Percentiles rank a stretch among this genome's conserved stretches.
Evolutionary conservation across 2,888 invertebrate genomes (phyloP).

Genomic region (Pyrrhosoma nymphula): DNA sequence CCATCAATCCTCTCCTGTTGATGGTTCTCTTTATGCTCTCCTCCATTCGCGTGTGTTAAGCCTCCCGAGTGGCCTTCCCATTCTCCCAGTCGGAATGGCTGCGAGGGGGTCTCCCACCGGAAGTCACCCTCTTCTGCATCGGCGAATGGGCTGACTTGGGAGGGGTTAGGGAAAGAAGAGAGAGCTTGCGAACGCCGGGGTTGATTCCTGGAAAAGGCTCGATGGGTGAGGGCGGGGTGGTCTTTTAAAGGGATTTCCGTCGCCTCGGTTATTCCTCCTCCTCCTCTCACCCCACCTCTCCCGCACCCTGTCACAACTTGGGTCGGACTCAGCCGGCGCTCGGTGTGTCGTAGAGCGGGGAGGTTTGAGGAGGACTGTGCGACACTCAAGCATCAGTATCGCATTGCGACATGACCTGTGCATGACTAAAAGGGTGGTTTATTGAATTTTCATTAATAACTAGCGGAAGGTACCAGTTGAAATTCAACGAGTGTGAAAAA

Average conservation of each 20-base stretch:
- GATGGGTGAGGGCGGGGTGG: not conserved
- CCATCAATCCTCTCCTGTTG: not conserved
- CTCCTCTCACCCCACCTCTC: not conserved
- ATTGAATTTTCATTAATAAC: not conserved
- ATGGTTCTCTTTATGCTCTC: too few relatives aligned
- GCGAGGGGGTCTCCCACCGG: not conserved
- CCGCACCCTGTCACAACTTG: too few relatives aligned
- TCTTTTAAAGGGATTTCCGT: constrained; percentile 3
- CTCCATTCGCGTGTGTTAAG: too few relatives aligned
- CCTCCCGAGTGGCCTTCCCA: too few relatives aligned
- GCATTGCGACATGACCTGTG: too few relatives aligned
- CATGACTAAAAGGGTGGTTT: too few relatives aligned
- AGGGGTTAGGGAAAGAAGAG: not conserved
- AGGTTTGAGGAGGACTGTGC: not conserved
- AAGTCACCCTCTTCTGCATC: constrained; percentile 14
- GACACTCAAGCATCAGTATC: too few relatives aligned
- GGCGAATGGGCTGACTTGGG: constrained; percentile 26
- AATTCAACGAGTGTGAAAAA: too few relatives aligned
- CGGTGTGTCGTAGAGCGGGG: not conserved
- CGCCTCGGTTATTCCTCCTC: not conserved
- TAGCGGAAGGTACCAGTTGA: too few relatives aligned
- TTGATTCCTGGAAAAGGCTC: constrained; percentile 47
- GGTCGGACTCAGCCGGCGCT: not conserved
- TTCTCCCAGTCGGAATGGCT: not conserved
- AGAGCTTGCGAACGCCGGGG: not conserved